Conservation (phyloP, 1,140 invertebrate species). For the Heliconius himera region DNA sequence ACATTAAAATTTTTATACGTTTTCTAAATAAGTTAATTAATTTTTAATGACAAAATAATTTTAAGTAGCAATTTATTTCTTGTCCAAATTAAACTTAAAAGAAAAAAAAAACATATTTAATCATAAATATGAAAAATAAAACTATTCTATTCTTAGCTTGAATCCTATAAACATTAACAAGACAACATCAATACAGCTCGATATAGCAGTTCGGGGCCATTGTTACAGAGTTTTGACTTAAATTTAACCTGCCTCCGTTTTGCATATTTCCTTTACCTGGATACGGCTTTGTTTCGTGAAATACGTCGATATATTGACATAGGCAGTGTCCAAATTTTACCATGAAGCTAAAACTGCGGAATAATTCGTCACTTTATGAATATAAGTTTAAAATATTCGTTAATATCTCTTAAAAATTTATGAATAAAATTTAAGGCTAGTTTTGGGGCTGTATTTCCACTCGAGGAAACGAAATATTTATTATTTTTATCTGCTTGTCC, state of each 20-base stretch:
- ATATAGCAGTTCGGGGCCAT: not conserved
- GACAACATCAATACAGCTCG: not conserved
- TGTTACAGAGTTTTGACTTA: constrained; percentile 13
- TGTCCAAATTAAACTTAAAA: too few species aligned
- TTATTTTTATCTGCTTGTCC: too few species aligned
- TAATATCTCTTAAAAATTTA: too few species aligned
- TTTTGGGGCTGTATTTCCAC: too few species aligned
- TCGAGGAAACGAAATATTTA: too few species aligned
- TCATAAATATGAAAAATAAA: not conserved
- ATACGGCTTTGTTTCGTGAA: constrained; percentile 10
- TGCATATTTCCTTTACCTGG: constrained; percentile 12
- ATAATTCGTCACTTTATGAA: not conserved
- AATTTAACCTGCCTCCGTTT: constrained; percentile 15
- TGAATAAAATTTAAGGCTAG: too few species aligned
- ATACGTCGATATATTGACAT: constrained; percentile 1
- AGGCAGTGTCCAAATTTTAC: constrained; percentile 7
- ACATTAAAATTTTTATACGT: too few species aligned
- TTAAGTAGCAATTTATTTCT: too few species aligned
- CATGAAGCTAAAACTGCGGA: not conserved
- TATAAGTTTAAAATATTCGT: too few species aligned
- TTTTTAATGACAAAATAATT: too few species aligned
- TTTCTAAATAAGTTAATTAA: too few species aligned
- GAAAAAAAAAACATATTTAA: too few species aligned
- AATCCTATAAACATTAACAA: not conserved
- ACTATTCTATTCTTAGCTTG: not conserved